Percentiles rank a stretch among this genome's conserved stretches.
phyloP scores from a whole-genome alignment of 2,888 invertebrate genomes.

The Xestia c-nigrum region DNA sequence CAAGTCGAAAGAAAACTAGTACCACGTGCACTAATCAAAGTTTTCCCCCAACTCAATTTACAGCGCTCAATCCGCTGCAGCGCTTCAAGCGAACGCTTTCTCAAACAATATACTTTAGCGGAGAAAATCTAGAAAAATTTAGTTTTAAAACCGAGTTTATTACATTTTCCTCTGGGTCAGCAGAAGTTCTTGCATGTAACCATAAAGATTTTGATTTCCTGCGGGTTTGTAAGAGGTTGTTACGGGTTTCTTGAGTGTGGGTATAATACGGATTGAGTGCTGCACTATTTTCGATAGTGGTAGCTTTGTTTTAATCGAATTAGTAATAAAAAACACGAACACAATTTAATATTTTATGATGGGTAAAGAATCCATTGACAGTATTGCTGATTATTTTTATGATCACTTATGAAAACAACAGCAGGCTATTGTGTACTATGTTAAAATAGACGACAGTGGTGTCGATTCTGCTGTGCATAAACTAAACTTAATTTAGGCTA shows the following conservation, averaged over 20 bases:
- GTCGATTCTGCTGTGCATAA: too few relatives aligned
- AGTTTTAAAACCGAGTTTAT: conserved; percentile 43
- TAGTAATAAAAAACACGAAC: neutral
- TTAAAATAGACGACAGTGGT: too few relatives aligned
- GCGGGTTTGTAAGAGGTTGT: conserved; percentile 24
- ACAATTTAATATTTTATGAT: neutral
- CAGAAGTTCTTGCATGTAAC: conserved; percentile 15
- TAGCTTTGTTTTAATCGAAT: neutral
- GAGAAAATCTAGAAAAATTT: conserved; percentile 38
- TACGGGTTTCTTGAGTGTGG: neutral
- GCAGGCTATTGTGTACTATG: too few relatives aligned
- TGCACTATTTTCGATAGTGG: neutral
- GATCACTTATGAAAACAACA: too few relatives aligned
- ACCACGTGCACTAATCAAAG: conserved; percentile 47
- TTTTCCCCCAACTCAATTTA: conserved; percentile 48
- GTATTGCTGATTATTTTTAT: too few relatives aligned
- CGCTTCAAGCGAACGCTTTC: conserved; percentile 30
- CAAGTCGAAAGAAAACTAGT: conserved; percentile 20
- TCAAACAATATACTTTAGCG: conserved; percentile 39
- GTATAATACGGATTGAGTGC: neutral
- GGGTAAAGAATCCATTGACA: neutral
- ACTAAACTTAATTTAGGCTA: too few relatives aligned
- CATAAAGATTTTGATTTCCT: conserved; percentile 39
- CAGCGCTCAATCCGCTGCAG: conserved; percentile 32
- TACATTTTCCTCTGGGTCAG: conserved; percentile 40